Conservation (phyloP, 2,888 invertebrate genomes). For the Mimas tiliae region DNA sequence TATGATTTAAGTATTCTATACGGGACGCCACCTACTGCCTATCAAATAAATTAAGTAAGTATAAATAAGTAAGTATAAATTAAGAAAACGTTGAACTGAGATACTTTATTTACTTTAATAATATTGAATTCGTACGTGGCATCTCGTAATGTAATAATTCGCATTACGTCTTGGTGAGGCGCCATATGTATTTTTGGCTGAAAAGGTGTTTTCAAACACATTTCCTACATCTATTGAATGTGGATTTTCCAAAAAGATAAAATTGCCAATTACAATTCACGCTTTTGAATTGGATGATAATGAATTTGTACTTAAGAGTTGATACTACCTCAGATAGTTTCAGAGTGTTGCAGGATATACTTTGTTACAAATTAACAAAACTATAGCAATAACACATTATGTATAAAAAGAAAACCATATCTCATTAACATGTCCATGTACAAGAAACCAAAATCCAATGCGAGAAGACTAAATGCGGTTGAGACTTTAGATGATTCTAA, state of each 20-base stretch:
- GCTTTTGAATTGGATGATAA: not conserved
- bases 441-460: too few species aligned
- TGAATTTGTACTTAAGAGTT: too few species aligned
- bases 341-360: too few species aligned
- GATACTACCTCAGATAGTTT: too few species aligned
- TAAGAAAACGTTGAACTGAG: not conserved
- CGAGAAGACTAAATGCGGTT: too few species aligned
- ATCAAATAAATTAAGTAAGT: too few species aligned
- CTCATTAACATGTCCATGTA: too few species aligned
- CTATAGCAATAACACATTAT: too few species aligned
- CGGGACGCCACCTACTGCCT: not conserved
- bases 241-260: not conserved
- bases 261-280: not conserved
- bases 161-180: not conserved
- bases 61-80: too few species aligned
- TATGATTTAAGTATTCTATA: not conserved
- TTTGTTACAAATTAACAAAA: too few species aligned
- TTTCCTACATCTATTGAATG: not conserved
- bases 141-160: constrained; percentile 1
- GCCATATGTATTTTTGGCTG: constrained; percentile 8
- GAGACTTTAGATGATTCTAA: too few species aligned
- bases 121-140: not conserved
- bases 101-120: not conserved
- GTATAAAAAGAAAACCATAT: too few species aligned
- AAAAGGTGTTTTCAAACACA: constrained; percentile 12